Evolutionary conservation across 1,140 invertebrate species (phyloP), one percentile per base, ranked within the genome.

Genomic region (Sitodiplosis mosellana): DNA sequence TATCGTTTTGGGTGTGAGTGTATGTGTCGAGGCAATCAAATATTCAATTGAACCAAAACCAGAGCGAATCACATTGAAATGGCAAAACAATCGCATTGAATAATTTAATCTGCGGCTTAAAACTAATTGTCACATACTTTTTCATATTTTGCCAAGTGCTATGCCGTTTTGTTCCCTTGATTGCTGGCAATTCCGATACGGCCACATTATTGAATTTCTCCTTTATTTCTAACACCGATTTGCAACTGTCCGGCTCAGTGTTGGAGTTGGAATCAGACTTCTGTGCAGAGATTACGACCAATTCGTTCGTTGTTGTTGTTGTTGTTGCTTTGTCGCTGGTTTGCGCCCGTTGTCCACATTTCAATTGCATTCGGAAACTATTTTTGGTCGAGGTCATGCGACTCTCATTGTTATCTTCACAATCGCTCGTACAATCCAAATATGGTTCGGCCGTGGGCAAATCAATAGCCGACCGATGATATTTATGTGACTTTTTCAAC

Each of bases 391-490:
- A 27, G 27, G 27, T 27, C 27, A 27, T 27, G 27, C 27, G 27
- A 27, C 27, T 27, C 3, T 27, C 14, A 34, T 54, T 48, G 34
- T 61, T 54, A 51, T 57, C 54, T 51, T 72, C 69, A 33, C 72
- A 69, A 6, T 63, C 68, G 7, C 67, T 71, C 15, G 71, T 70
- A 27, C 61, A 68, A 53, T 73, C 71, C n/a, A 69, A 71, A 1
- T 70, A 70, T 0, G 71, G 71, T 58, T 73, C 71, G 1, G 69
- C 68, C 6, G 67, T 71, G 21, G 69, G 70, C 46, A 72, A 54
- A 49, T 72, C 71, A 49, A 73, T 60, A 0, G 64, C 60, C 21
- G 65, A 43, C 18, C 41, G 41, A 20, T 18, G 11, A 40, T 18
- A 40, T 43, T 43, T 43, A 12, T 18, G 41, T 18, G n/a, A 18